Percentiles rank a stretch among this genome's conserved stretches.
Conservation (phyloP, 30 jellyfish, hydroid and myxozoan genomes). For the Hydra vulgaris region DNA sequence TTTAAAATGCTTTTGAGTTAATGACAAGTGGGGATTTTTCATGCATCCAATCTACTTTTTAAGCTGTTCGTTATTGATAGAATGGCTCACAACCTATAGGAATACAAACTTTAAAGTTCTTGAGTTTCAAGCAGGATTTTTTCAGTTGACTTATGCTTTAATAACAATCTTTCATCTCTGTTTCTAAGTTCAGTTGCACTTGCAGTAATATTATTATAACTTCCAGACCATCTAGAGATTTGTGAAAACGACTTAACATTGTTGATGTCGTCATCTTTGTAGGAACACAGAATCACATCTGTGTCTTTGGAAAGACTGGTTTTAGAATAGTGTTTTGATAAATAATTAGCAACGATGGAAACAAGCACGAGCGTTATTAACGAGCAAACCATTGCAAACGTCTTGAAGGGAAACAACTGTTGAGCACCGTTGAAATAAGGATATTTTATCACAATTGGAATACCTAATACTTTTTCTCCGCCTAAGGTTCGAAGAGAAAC, state of each 20-base stretch:
- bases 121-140: slow-evolving; percentile 33
- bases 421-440: slow-evolving; percentile 49
- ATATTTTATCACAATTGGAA: slow-evolving; percentile 51
- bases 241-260: slow-evolving; percentile 18
- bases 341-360: slow-evolving; percentile 22
- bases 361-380: slow-evolving; percentile 47
- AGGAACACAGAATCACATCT: slow-evolving; percentile 12
- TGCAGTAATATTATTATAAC: slow-evolving; percentile 33
- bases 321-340: neutral
- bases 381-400: slow-evolving; percentile 77
- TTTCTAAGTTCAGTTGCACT: slow-evolving; percentile 26
- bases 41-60: no score
- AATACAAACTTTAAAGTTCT: neutral
- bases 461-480: slow-evolving; percentile 54
- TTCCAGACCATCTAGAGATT: slow-evolving; percentile 30
- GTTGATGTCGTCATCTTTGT: slow-evolving; percentile 8
- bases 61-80: no score
- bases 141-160: slow-evolving; percentile 18
- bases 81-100: no score
- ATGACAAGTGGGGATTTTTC: no score
- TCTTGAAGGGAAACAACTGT: slow-evolving; percentile 75
- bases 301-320: neutral
- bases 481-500: slow-evolving; percentile 55
- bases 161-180: slow-evolving; percentile 33
- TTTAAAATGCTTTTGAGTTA: no score